phyloP scores from a whole-genome alignment of 1,140 invertebrate genomes.

The Diprion similis region DNA sequence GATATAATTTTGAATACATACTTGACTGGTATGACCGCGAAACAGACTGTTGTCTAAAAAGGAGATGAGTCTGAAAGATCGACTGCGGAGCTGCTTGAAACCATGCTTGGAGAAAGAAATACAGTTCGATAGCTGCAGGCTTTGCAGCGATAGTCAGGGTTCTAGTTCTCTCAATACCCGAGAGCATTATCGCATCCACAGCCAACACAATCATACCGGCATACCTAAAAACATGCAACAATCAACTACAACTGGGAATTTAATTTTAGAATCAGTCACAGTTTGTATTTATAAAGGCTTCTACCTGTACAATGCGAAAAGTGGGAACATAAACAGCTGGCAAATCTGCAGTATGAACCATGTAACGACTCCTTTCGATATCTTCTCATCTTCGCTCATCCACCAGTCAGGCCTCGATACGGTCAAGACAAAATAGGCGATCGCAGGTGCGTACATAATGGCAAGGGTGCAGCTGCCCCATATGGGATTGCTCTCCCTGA shows the following conservation, averaged over 20 bases:
- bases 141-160: constrained; percentile 64
- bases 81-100: constrained; percentile 76
- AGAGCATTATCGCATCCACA: constrained; percentile 70
- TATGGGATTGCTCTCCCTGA: constrained; percentile 55
- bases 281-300: constrained; percentile 16
- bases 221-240: constrained; percentile 59
- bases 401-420: constrained; percentile 66
- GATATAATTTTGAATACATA: constrained; percentile 24
- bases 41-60: constrained; percentile 56
- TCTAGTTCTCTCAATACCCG: constrained; percentile 65
- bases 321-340: constrained; percentile 69
- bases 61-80: constrained; percentile 67
- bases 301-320: constrained; percentile 74
- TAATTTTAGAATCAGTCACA: constrained; percentile 15
- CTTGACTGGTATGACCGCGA: constrained; percentile 46
- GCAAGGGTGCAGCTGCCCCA: constrained; percentile 61
- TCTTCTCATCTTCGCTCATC: constrained; percentile 55
- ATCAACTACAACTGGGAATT: constrained; percentile 22
- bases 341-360: constrained; percentile 67
- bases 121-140: constrained; percentile 72
- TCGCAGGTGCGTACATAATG: constrained; percentile 63
- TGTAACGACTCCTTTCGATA: constrained; percentile 45
- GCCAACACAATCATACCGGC: constrained; percentile 74
- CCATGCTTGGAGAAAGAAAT: constrained; percentile 78
- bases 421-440: constrained; percentile 63